Conservation (phyloP, 2,797 vertebrate species). For the Hyperoplus immaculatus region DNA sequence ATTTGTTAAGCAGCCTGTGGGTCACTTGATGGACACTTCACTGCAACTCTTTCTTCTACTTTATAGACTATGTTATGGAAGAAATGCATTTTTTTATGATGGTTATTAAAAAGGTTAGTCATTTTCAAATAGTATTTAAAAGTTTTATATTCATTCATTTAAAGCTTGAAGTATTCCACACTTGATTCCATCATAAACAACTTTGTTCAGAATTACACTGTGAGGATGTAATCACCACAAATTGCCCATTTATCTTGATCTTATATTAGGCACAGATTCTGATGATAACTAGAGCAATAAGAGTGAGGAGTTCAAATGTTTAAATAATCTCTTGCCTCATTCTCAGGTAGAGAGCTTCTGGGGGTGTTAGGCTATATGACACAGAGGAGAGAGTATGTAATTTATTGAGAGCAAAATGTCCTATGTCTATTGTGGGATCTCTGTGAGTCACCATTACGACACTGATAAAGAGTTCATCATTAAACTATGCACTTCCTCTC, state of each 20-base stretch:
- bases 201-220: background rate
- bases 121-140: background rate
- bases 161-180: background rate
- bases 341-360: background rate
- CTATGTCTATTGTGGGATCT: background rate
- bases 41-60: background rate
- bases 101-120: too few species aligned
- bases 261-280: background rate
- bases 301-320: background rate
- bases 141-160: background rate
- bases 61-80: too few species aligned
- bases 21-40: background rate
- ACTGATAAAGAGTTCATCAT: background rate
- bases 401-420: background rate
- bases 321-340: background rate
- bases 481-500: conserved; percentile 23
- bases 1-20: background rate
- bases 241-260: background rate
- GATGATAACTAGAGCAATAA: conserved; percentile 2
- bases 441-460: conserved; percentile 16
- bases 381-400: background rate
- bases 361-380: too few species aligned
- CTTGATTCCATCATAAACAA: background rate
- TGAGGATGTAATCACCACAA: background rate
- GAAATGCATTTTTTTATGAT: too few species aligned